Evolutionary conservation across 1,140 invertebrate species (phyloP).

Genomic region (Rhopalosiphum maidis): DNA sequence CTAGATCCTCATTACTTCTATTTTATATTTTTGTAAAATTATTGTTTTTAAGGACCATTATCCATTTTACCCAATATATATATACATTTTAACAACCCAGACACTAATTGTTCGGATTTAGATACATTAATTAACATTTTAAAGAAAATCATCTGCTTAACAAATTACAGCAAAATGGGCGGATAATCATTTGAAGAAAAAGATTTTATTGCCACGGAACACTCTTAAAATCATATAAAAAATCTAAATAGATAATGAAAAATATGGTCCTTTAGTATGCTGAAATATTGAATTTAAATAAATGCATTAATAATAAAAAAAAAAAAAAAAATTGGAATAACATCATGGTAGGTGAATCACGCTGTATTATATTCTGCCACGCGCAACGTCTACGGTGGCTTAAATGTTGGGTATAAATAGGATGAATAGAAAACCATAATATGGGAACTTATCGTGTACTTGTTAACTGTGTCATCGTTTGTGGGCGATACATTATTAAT

Average conservation of each 20-base stretch:
- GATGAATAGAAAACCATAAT: background rate
- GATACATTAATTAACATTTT: too few species aligned
- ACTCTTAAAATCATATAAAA: background rate
- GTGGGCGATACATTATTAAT: constrained; percentile 32
- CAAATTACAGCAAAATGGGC: background rate
- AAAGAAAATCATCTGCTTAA: background rate
- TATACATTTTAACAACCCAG: too few species aligned
- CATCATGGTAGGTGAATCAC: background rate
- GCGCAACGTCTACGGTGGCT: background rate
- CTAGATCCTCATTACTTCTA: too few species aligned
- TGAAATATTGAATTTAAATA: too few species aligned
- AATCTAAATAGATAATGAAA: background rate
- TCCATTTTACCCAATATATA: too few species aligned
- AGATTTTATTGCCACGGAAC: background rate
- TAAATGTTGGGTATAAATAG: constrained; percentile 4
- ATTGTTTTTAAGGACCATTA: too few species aligned
- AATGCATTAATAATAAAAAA: background rate
- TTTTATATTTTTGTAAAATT: too few species aligned
- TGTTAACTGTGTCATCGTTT: constrained; percentile 26
- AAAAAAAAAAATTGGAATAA: background rate
- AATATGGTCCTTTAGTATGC: background rate
- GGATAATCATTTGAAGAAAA: too few species aligned
- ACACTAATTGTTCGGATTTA: too few species aligned
- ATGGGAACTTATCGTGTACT: background rate
- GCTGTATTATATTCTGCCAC: background rate